Evolutionary conservation across 2,888 invertebrate genomes (phyloP).

Genomic region (Clusia tigrina): DNA sequence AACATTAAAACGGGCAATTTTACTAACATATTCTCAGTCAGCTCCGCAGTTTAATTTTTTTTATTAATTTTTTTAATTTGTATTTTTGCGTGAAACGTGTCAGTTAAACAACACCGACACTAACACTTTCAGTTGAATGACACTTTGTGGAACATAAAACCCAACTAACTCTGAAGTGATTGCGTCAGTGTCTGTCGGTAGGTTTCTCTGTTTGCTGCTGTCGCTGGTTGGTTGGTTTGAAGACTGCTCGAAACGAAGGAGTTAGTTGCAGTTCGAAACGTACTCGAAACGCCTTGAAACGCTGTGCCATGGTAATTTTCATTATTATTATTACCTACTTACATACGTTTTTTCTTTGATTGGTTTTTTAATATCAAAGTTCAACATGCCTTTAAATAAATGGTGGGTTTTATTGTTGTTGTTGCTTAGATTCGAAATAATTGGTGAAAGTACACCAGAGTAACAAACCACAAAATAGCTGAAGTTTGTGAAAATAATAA

Average conservation of each 20-base stretch:
- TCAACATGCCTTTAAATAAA: neutral
- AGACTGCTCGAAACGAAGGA: neutral
- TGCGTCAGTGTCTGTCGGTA: no score
- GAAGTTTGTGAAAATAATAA: conserved; percentile 5
- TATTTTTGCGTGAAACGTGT: no score
- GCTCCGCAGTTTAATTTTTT: no score
- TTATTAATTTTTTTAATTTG: no score
- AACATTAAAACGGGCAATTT: no score
- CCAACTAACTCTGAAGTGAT: no score
- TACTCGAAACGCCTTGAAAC: no score
- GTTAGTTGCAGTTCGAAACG: no score
- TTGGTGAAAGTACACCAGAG: conserved; percentile 13
- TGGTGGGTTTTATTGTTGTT: neutral
- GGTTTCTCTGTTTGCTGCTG: neutral
- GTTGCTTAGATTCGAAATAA: neutral
- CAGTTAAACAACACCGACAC: no score
- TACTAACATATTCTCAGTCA: no score
- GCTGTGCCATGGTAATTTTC: neutral
- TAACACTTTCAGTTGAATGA: conserved; percentile 2
- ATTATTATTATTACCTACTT: no score
- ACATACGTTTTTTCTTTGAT: neutral
- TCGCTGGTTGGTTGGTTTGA: neutral
- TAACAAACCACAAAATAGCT: neutral
- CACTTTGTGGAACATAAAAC: neutral
- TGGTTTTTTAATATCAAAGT: conserved; percentile 9